Base-by-base conservation (phyloP, 2,113 vertebrate species). In the Halcyon malimbica region DNA sequence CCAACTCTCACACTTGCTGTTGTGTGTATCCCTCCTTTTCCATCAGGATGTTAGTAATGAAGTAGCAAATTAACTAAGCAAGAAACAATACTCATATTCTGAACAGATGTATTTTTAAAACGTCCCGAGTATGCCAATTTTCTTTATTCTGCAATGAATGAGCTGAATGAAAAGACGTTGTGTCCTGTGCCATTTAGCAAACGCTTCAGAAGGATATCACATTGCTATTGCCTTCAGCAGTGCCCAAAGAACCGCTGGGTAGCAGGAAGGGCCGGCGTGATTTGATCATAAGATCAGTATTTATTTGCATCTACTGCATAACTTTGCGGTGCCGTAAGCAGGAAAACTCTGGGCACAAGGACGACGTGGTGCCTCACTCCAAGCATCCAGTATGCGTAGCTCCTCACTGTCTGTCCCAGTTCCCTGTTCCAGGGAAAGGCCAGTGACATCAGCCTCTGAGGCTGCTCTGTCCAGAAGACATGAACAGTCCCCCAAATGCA, bases 51-150 rank as follows among this genome's bases (percentile, higher is more conserved):
- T 79, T 87, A 13, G 3, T 77, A 84, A 91, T 26, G 65, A 93
- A 95, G 92, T 20, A 37, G 74, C 26, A 96, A 91, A 89, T 5
- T 35, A 90, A 92, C 56, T 54, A 79, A 83, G 87, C 42, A 82
- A 95, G 87, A 87, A 79, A 80, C 48, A 83, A 48, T 5, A 11
- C 21, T 82, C 87, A 16, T 39, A 44, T 82, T 96, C 81, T 1
- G 1, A 89, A 63, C 94, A 96, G 87, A 96, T 89, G 94, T 65
- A 97, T 87, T 94, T 95, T 96, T 65, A 50, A 87, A 87, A 63
- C 5, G 23, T 65, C 63, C 82, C 28, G 37, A 83, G 88, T 60
- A 44, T 3, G 86, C 74, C 83, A 60, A 6, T 91, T 94, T 92
- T 92, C 74, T 96, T 94, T 87, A 79, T 91, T 79, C 89, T 79